These are phyloP conservation scores for Peribatodes rhomboidaria DNA, from an alignment of 2,888 invertebrate species.

Conservation along the genomic window DNA sequence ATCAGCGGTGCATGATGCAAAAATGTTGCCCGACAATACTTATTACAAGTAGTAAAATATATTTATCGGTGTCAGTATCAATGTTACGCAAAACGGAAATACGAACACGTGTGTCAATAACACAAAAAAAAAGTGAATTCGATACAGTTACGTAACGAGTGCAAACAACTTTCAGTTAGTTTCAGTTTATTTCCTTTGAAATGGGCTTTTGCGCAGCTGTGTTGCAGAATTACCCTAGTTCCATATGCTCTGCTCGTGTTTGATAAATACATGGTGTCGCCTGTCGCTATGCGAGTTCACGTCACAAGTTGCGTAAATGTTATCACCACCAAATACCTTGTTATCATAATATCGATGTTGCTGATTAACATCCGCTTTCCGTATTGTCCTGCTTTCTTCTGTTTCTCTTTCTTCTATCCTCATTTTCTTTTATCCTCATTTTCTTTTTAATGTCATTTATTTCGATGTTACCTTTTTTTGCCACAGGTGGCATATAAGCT, in stretches of 20 bases:
- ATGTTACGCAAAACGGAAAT: slow-evolving; percentile 59
- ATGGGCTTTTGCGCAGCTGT: slow-evolving; percentile 26
- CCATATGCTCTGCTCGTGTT: background rate
- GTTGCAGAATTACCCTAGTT: slow-evolving; percentile 33
- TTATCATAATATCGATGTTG: too few species aligned
- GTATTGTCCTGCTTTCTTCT: too few species aligned
- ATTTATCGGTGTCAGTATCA: slow-evolving; percentile 44
- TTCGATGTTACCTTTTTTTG: background rate
- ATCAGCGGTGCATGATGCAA: background rate
- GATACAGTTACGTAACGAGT: slow-evolving; percentile 39
- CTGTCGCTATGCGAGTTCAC: background rate
- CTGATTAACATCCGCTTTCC: too few species aligned
- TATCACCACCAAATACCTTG: too few species aligned
- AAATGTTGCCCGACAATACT: background rate
- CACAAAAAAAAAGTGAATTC: slow-evolving; percentile 41
- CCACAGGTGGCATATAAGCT: too few species aligned
- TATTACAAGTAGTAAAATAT: slow-evolving; percentile 9
- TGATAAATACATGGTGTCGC: background rate
- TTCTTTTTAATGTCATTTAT: too few species aligned
- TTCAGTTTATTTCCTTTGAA: slow-evolving; percentile 36
- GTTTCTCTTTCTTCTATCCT: too few species aligned
- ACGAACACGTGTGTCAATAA: slow-evolving; percentile 46
- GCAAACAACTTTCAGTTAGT: slow-evolving; percentile 41
- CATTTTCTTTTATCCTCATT: too few species aligned
- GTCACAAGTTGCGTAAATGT: background rate